Percentiles rank a stretch among this genome's conserved stretches.
Conservation (phyloP, 1,140 invertebrate genomes). For the Leptestheria dahalacensis region DNA sequence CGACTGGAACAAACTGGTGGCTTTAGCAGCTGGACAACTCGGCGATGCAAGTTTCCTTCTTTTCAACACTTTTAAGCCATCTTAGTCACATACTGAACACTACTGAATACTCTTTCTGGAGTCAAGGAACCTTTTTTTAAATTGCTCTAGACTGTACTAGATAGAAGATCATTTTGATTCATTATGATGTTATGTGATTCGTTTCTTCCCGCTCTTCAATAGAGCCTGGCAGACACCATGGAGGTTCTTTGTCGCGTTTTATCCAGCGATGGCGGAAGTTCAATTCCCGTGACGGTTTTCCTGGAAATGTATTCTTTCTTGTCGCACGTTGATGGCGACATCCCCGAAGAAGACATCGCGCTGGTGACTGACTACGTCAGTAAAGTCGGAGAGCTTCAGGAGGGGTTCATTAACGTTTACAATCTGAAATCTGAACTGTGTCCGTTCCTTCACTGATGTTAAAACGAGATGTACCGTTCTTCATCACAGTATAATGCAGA, state of each 20-base stretch:
- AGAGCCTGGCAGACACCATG: constrained; percentile 14
- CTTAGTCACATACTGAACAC: too few species aligned
- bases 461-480: not conserved
- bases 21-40: constrained; percentile 14
- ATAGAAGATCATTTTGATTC: too few species aligned
- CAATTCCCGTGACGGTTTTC: constrained; percentile 4
- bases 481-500: not conserved
- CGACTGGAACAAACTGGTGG: constrained; percentile 15
- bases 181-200: too few species aligned
- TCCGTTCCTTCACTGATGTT: constrained; percentile 7
- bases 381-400: constrained; percentile 8
- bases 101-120: too few species aligned
- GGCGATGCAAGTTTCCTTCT: constrained; percentile 12
- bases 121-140: constrained; percentile 1
- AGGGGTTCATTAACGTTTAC: constrained; percentile 4
- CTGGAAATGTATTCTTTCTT: constrained; percentile 12
- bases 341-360: constrained; percentile 5
- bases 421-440: constrained; percentile 13
- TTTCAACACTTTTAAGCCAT: too few species aligned
- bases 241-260: constrained; percentile 9
- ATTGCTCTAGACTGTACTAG: too few species aligned
- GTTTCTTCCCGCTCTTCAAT: too few species aligned
- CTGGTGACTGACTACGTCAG: constrained; percentile 6
- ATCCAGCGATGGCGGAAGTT: not conserved
- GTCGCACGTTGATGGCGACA: constrained; percentile 13